A percentile compares a stretch with the other conserved stretches of the same genome.
phyloP scores from a whole-genome alignment of 2,113 vertebrate species.

The Gymnarchus niloticus region DNA sequence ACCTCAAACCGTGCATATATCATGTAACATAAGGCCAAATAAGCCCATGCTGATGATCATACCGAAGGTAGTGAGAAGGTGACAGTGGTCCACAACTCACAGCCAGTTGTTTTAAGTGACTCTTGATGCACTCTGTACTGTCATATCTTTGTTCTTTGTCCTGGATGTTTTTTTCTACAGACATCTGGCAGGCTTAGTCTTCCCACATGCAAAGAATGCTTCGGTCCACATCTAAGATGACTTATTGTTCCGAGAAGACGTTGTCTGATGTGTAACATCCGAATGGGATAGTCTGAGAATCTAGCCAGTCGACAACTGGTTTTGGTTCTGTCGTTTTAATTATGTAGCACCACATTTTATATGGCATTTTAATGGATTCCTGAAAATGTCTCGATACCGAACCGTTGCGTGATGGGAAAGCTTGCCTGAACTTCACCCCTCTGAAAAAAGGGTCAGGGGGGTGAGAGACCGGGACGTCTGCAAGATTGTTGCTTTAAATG shows the following conservation, averaged over 20 bases:
- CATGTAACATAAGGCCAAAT: not conserved
- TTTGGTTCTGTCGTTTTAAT: slow-evolving; percentile 11
- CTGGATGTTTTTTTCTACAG: not conserved
- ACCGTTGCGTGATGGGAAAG: not conserved
- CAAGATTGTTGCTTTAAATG: not conserved
- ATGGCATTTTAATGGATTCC: slow-evolving; percentile 4
- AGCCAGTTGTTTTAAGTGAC: slow-evolving; percentile 3
- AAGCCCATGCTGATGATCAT: not conserved
- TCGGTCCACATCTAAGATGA: not conserved
- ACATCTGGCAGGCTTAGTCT: slow-evolving; percentile 3
- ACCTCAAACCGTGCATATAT: no score
- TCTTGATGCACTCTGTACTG: not conserved
- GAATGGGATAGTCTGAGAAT: not conserved
- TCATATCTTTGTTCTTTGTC: slow-evolving; percentile 8
- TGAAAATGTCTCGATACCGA: not conserved
- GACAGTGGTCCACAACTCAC: not conserved
- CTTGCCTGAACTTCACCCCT: not conserved
- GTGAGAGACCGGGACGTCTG: not conserved
- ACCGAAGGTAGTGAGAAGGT: not conserved
- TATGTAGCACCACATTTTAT: not conserved
- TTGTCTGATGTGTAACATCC: slow-evolving; percentile 7
- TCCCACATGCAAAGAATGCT: not conserved
- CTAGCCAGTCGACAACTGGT: not conserved
- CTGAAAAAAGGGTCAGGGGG: not conserved
- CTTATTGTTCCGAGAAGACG: slow-evolving; percentile 2